These are phyloP conservation scores for Lasioglossum oenotherae DNA, from an alignment of 2,888 invertebrate species.

Conservation along the genomic window DNA sequence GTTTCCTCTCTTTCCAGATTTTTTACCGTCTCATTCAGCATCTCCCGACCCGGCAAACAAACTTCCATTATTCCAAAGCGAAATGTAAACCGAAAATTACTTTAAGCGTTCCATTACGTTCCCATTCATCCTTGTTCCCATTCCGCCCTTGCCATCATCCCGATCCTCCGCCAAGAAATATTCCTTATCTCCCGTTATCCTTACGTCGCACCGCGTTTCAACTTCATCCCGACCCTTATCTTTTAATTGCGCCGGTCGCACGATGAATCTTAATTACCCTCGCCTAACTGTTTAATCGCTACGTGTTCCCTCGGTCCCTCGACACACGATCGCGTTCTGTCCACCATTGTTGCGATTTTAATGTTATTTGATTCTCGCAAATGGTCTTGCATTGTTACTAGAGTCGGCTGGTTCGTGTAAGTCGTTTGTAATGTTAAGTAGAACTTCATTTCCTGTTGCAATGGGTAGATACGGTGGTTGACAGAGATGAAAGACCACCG, in stretches of 20 bases:
- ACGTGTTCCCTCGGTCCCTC: background rate
- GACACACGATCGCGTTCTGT: background rate
- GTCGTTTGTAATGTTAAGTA: background rate
- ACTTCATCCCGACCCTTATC: conserved; percentile 51
- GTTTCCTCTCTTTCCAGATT: background rate
- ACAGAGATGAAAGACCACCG: background rate
- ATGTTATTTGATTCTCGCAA: background rate
- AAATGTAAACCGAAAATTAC: conserved; percentile 25
- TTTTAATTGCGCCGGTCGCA: conserved; percentile 51
- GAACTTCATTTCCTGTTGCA: background rate
- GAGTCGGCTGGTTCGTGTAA: background rate
- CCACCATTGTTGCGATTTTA: background rate
- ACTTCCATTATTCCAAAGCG: conserved; percentile 38
- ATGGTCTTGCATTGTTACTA: background rate
- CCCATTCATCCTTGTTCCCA: conserved; percentile 4
- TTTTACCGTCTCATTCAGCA: background rate
- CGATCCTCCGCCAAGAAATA: conserved; percentile 11
- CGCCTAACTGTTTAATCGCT: conserved; percentile 62
- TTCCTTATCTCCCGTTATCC: conserved; percentile 29
- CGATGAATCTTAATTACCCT: conserved; percentile 67
- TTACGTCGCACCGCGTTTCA: conserved; percentile 11
- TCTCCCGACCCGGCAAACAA: background rate
- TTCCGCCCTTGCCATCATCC: background rate
- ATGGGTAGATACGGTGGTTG: background rate
- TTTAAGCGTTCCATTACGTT: conserved; percentile 32